A percentile compares a stretch with the other conserved stretches of the same genome.
These are phyloP conservation scores for Esperia sulphurella DNA, from an alignment of 2,888 invertebrate species.

Conservation along the genomic window DNA sequence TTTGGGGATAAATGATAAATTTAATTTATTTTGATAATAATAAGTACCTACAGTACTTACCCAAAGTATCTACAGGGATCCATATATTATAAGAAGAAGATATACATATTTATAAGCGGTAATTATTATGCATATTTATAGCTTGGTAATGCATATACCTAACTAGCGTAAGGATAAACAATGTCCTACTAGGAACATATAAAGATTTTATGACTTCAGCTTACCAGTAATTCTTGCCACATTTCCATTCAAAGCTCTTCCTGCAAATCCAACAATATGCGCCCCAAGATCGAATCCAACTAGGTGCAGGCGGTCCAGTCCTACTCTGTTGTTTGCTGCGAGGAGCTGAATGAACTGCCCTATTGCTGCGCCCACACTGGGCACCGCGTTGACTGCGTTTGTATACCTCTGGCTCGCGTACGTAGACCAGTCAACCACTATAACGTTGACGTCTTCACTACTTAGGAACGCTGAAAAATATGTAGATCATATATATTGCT, in stretches of 20 bases:
- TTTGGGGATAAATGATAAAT: too few relatives aligned
- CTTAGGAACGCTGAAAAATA: constrained; percentile 23
- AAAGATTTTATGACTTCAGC: too few relatives aligned
- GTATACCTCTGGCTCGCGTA: constrained; percentile 33
- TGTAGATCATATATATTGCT: too few relatives aligned
- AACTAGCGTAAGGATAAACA: too few relatives aligned
- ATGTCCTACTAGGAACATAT: too few relatives aligned
- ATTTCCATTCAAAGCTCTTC: constrained; percentile 23
- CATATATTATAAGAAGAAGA: too few relatives aligned
- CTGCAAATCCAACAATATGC: constrained; percentile 45
- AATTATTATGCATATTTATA: too few relatives aligned
- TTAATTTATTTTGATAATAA: too few relatives aligned
- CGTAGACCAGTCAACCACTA: constrained; percentile 49
- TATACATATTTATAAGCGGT: too few relatives aligned
- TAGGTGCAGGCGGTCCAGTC: constrained; percentile 29
- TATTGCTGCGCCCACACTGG: constrained; percentile 29
- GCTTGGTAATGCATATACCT: too few relatives aligned
- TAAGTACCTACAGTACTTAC: too few relatives aligned
- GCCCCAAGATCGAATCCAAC: constrained; percentile 56
- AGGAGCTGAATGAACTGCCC: constrained; percentile 26
- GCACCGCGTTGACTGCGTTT: constrained; percentile 31
- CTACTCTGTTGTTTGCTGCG: constrained; percentile 12
- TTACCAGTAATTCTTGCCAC: constrained; percentile 54
- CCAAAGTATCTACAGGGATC: too few relatives aligned
- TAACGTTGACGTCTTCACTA: constrained; percentile 33